Conservation (phyloP, 2,113 vertebrate genomes). For the Podarcis cretensis region DNA sequence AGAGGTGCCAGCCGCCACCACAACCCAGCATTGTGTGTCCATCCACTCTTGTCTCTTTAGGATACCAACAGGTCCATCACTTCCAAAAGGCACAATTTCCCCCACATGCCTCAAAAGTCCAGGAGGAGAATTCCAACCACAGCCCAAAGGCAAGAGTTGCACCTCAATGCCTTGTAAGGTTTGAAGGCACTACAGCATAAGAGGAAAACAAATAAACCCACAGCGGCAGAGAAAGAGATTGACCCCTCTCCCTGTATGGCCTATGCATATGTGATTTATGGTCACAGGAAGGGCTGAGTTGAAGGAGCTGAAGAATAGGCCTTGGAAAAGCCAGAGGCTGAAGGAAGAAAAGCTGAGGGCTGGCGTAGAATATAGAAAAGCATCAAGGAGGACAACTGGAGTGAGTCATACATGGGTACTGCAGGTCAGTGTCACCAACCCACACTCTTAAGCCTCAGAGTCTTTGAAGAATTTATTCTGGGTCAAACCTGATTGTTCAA, state of each 20-base stretch:
- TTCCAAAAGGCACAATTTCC: conserved; percentile 51
- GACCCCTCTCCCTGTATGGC: neutral
- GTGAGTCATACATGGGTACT: neutral
- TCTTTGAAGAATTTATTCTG: neutral
- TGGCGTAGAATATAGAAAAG: neutral
- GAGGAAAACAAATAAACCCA: neutral
- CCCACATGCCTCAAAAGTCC: neutral
- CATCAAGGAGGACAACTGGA: neutral
- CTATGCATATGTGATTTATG: neutral
- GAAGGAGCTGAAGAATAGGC: neutral
- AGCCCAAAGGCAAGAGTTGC: neutral
- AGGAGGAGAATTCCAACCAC: neutral
- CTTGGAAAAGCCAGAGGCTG: neutral
- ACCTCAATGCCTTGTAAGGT: neutral
- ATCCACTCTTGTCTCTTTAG: neutral
- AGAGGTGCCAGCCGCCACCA: neutral
- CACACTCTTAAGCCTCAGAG: neutral
- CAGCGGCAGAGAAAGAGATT: neutral
- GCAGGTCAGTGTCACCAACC: neutral
- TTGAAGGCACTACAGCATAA: conserved; percentile 31
- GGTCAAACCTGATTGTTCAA: neutral
- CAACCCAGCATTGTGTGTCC: neutral
- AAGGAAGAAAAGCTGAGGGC: neutral
- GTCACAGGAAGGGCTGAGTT: conserved; percentile 13
- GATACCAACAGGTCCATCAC: accelerated